A percentile compares a stretch with the other conserved stretches of the same genome.
phyloP scores from a whole-genome alignment of 2,113 vertebrate species.

The Solea solea region DNA sequence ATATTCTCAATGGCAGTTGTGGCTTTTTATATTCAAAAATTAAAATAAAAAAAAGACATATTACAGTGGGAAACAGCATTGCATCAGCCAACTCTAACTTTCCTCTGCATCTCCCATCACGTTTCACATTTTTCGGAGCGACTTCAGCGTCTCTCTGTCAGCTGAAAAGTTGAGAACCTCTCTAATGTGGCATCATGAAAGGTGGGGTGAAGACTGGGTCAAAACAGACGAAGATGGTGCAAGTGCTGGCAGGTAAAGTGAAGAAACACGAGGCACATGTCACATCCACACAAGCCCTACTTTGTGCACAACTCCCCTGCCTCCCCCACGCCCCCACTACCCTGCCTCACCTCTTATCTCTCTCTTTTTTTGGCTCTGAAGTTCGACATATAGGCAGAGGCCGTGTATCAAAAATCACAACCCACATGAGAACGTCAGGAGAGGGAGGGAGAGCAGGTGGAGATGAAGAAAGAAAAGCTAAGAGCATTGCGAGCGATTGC shows the following conservation, averaged over 20 bases:
- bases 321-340: not conserved
- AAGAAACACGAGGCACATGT: slow-evolving; percentile 41
- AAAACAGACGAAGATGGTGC: slow-evolving; percentile 39
- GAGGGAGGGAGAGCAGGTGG: slow-evolving; percentile 35
- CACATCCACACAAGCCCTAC: slow-evolving; percentile 50
- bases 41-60: slow-evolving; percentile 11
- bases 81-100: slow-evolving; percentile 33
- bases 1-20: not conserved
- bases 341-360: slow-evolving; percentile 29
- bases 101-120: slow-evolving; percentile 18
- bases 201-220: slow-evolving; percentile 45
- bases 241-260: slow-evolving; percentile 39
- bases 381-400: slow-evolving; percentile 66
- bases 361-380: slow-evolving; percentile 74
- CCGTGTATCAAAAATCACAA: slow-evolving; percentile 85
- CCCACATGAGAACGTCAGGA: slow-evolving; percentile 58
- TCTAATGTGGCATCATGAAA: slow-evolving; percentile 55
- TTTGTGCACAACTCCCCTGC: not conserved
- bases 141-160: slow-evolving; percentile 41
- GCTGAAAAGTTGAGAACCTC: slow-evolving; percentile 53
- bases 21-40: not conserved
- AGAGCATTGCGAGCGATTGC: slow-evolving; percentile 92
- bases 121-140: slow-evolving; percentile 21
- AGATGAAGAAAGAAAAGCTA: slow-evolving; percentile 73
- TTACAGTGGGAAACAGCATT: slow-evolving; percentile 8